Conservation (phyloP, 1,140 invertebrate species). For the Mercenaria mercenaria region DNA sequence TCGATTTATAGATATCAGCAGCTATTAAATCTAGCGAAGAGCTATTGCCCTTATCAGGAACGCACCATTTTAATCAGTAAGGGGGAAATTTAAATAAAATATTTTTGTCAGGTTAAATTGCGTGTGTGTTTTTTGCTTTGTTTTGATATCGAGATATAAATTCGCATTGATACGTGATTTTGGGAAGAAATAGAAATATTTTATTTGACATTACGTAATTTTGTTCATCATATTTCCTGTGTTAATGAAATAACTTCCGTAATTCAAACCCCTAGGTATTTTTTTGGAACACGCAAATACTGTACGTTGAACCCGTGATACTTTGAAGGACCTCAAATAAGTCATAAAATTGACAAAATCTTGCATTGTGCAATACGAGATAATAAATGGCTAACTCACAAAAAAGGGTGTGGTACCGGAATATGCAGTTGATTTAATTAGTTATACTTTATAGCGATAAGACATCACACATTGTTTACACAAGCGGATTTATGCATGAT, state of each 20-base stretch:
- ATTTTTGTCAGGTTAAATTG: not conserved
- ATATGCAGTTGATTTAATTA: no score
- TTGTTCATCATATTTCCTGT: no score
- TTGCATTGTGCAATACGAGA: no score
- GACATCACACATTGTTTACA: not conserved
- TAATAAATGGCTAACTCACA: no score
- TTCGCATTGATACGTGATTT: not conserved
- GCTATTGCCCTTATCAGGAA: not conserved
- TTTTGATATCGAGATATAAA: not conserved
- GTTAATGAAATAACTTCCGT: not conserved
- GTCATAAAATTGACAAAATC: no score
- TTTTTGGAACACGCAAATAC: not conserved
- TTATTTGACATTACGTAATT: no score
- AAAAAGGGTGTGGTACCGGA: no score
- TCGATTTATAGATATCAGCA: constrained; percentile 11
- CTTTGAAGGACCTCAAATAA: no score
- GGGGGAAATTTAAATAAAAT: not conserved
- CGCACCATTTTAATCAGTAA: not conserved
- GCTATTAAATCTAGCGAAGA: no score
- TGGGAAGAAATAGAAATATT: no score
- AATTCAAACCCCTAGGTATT: no score
- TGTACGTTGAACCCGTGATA: not conserved
- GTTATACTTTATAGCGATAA: no score
- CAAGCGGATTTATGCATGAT: not conserved
- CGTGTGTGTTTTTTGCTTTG: not conserved